Conservation (phyloP, 2,888 invertebrate species). For the Diaperis boleti region DNA sequence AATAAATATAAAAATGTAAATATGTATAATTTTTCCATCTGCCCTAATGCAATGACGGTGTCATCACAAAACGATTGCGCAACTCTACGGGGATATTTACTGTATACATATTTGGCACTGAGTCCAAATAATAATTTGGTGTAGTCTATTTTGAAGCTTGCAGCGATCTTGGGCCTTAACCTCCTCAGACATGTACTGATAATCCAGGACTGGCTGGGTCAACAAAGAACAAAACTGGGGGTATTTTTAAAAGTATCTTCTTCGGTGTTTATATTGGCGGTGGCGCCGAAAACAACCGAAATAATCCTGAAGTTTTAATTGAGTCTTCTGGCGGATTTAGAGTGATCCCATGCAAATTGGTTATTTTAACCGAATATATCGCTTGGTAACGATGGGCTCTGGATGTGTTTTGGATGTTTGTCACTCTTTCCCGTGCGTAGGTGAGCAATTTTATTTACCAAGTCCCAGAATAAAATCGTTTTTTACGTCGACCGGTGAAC, state of each 20-base stretch:
- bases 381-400: conserved; percentile 7
- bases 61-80: too few species aligned
- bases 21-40: too few species aligned
- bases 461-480: conserved; percentile 32
- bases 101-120: too few species aligned
- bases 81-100: too few species aligned
- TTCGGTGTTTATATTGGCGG: conserved; percentile 23
- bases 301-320: conserved; percentile 26
- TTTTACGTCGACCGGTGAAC: conserved; percentile 33
- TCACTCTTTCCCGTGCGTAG: conserved; percentile 31
- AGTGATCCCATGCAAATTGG: conserved; percentile 17
- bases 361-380: conserved; percentile 16
- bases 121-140: too few species aligned
- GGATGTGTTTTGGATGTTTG: conserved; percentile 26
- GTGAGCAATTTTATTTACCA: conserved; percentile 39
- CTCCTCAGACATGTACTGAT: not conserved
- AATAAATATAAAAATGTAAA: too few species aligned
- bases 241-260: conserved; percentile 10
- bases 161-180: too few species aligned
- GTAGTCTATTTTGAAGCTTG: too few species aligned
- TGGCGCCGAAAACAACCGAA: conserved; percentile 10
- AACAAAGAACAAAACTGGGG: not conserved
- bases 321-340: conserved; percentile 22
- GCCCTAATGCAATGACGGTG: too few species aligned
- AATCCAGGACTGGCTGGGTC: not conserved